Percentiles rank a stretch among this genome's conserved stretches.
Evolutionary conservation across 2,888 invertebrate genomes (phyloP).

Genomic region (Notodonta dromedarius): DNA sequence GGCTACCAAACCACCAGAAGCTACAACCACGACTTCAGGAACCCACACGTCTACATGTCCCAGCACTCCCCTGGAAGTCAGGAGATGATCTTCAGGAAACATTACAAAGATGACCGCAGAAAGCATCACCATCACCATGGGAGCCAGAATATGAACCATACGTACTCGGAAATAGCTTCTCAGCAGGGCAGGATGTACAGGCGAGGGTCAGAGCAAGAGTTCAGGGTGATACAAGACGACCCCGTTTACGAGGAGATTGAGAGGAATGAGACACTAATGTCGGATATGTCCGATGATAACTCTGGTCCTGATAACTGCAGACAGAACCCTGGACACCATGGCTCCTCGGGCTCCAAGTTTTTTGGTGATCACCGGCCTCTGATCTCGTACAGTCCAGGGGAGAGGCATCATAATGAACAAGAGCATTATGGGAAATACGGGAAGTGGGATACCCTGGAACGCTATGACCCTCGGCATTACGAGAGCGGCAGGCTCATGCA

Average conservation of each 20-base stretch:
- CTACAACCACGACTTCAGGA: conserved; percentile 78
- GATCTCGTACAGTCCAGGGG: conserved; percentile 90
- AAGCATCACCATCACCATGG: conserved; percentile 81
- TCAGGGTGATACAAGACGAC: conserved; percentile 86
- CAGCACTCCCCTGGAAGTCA: conserved; percentile 78
- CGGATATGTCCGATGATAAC: conserved; percentile 90
- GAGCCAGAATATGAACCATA: conserved; percentile 87
- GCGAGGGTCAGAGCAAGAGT: conserved; percentile 83
- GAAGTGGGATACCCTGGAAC: conserved; percentile 81
- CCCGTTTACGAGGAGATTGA: conserved; percentile 94
- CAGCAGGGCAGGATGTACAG: conserved; percentile 79
- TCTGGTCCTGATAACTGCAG: conserved; percentile 87
- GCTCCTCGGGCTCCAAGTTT: conserved; percentile 86
- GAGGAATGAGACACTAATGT: conserved; percentile 88
- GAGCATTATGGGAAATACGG: conserved; percentile 80
- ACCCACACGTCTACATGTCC: conserved; percentile 78
- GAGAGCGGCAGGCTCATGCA: conserved; percentile 82
- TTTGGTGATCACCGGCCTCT: conserved; percentile 93
- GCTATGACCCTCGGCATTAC: conserved; percentile 78
- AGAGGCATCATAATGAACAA: conserved; percentile 79
- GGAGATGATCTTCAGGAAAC: conserved; percentile 77
- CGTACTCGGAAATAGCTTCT: conserved; percentile 89
- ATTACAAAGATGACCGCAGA: conserved; percentile 75
- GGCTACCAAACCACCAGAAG: conserved; percentile 77
- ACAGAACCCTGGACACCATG: conserved; percentile 85